Percentiles rank a stretch among this genome's conserved stretches.
Conservation (phyloP, 2,797 vertebrate species). For the Muraenolepis orangiensis region DNA sequence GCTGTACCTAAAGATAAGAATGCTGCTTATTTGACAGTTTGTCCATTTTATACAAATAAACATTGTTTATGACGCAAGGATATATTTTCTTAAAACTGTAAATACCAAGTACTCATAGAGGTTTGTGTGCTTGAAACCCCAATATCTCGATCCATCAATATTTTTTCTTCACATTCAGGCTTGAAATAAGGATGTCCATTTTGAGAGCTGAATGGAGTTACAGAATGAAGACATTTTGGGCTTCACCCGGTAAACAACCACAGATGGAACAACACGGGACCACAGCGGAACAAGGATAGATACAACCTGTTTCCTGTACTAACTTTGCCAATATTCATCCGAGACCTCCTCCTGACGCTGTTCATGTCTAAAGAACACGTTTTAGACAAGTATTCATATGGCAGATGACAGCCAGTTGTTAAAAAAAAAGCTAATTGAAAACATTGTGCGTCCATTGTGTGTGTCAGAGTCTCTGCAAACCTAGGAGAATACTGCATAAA, state of each 20-base stretch:
- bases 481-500: neutral
- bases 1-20: conserved; percentile 9
- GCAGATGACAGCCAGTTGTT: conserved; percentile 1
- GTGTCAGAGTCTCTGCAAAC: neutral
- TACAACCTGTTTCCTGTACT: conserved; percentile 73
- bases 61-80: conserved; percentile 39
- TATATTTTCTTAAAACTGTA: conserved; percentile 46
- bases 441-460: neutral
- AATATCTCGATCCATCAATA: conserved; percentile 72
- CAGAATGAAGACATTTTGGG: conserved; percentile 75
- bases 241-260: conserved; percentile 76
- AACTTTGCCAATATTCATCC: conserved; percentile 73
- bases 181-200: conserved; percentile 75
- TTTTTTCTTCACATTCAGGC: conserved; percentile 64
- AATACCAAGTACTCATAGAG: conserved; percentile 48
- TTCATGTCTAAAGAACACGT: conserved; percentile 54
- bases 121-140: conserved; percentile 59
- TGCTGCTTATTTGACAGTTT: conserved; percentile 11
- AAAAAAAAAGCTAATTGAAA: neutral
- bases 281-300: conserved; percentile 75
- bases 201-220: conserved; percentile 70
- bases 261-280: conserved; percentile 77
- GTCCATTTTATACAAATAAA: conserved; percentile 24
- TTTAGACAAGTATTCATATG: neutral
- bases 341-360: conserved; percentile 55